Conservation (phyloP, 2,113 vertebrate species). For the Athene noctua region DNA sequence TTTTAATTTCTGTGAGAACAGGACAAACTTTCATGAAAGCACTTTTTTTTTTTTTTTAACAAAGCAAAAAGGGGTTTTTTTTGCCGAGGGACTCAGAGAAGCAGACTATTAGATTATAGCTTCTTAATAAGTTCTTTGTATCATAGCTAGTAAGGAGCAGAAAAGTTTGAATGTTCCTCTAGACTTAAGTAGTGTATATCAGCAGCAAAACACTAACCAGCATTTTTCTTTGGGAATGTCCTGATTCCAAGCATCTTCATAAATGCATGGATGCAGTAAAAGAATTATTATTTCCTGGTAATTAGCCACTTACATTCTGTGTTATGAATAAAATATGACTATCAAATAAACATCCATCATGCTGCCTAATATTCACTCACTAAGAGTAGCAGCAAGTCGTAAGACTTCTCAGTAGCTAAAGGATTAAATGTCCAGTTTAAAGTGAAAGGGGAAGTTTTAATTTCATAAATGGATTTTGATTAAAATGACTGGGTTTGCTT, state of each 20-base stretch:
- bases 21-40: background rate
- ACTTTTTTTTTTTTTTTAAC: background rate
- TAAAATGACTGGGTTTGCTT: background rate
- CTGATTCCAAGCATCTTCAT: background rate
- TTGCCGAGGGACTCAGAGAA: background rate
- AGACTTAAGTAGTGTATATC: background rate
- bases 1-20: background rate
- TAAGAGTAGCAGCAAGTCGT: background rate
- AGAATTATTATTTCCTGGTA: background rate
- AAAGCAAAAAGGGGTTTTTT: rapidly evolving
- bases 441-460: background rate
- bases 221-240: background rate
- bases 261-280: background rate
- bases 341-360: background rate
- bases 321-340: constrained; percentile 9
- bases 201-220: background rate
- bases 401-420: background rate
- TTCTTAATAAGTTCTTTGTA: background rate
- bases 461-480: background rate
- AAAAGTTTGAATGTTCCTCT: background rate
- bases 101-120: background rate
- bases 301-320: background rate
- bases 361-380: background rate
- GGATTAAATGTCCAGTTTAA: background rate
- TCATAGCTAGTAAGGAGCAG: background rate